These are phyloP conservation scores for Nannoperca australis DNA, from an alignment of 2,797 vertebrate species.

Conservation along the genomic window DNA sequence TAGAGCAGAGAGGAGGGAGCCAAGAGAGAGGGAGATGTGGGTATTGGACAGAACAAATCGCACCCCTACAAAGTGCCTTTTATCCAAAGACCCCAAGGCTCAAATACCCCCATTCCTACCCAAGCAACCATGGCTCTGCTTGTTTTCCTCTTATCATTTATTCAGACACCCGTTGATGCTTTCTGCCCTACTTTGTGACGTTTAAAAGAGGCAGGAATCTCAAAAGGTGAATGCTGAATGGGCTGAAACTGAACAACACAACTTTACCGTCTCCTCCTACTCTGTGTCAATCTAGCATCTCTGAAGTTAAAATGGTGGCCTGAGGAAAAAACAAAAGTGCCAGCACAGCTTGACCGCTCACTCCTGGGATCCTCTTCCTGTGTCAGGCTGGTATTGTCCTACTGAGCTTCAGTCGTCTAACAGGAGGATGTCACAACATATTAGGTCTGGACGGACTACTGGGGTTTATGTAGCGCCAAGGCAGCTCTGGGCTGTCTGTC, in stretches of 20 bases:
- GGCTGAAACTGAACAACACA: slow-evolving; percentile 64
- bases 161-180: slow-evolving; percentile 90
- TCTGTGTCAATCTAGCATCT: slow-evolving; percentile 77
- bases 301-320: slow-evolving; percentile 55
- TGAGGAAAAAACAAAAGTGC: slow-evolving; percentile 67
- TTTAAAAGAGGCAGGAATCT: slow-evolving; percentile 90
- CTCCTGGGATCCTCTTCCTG: slow-evolving; percentile 69
- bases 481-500: slow-evolving; percentile 80
- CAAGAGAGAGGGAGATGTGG: slow-evolving; percentile 85
- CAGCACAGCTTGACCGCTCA: slow-evolving; percentile 54
- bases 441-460: slow-evolving; percentile 74
- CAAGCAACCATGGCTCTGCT: slow-evolving; percentile 87
- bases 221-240: slow-evolving; percentile 88
- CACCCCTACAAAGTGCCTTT: slow-evolving; percentile 96
- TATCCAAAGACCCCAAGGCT: slow-evolving; percentile 89
- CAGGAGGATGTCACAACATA: slow-evolving; percentile 77
- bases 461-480: slow-evolving; percentile 75
- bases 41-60: slow-evolving; percentile 91
- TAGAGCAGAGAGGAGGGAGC: slow-evolving; percentile 82
- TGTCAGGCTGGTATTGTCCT: slow-evolving; percentile 83
- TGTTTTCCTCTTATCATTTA: slow-evolving; percentile 89
- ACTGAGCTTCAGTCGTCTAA: slow-evolving; percentile 80
- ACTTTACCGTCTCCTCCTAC: slow-evolving; percentile 38
- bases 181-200: slow-evolving; percentile 92
- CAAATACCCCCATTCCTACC: slow-evolving; percentile 85